Percentiles rank a stretch among this genome's conserved stretches.
Evolutionary conservation across 2,797 vertebrate species (phyloP).

Genomic region (Onychomys leucogaster): DNA sequence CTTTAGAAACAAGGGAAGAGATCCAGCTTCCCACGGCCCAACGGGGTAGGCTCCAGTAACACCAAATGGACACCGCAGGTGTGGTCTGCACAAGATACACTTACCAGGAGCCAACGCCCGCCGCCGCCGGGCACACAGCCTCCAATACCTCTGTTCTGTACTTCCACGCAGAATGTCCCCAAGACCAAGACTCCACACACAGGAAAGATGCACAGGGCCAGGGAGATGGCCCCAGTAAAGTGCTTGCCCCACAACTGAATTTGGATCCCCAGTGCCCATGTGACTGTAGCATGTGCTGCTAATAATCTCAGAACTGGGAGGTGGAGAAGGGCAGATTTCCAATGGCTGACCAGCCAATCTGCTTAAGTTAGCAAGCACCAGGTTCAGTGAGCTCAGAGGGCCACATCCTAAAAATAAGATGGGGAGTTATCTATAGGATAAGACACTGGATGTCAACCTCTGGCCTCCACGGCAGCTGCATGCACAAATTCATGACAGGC

Average conservation of each 20-base stretch:
- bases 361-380: not conserved
- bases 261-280: not conserved
- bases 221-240: too few relatives aligned
- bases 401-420: not conserved
- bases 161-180: not conserved
- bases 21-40: not conserved
- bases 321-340: not conserved
- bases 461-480: not conserved
- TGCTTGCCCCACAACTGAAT: not conserved
- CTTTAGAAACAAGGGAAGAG: not conserved
- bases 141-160: not conserved
- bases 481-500: not conserved
- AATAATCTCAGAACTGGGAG: not conserved
- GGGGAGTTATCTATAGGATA: not conserved
- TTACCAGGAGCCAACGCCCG: not conserved
- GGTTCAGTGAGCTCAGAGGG: not conserved
- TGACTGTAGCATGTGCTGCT: too few relatives aligned
- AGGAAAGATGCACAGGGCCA: not conserved
- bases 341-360: not conserved
- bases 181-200: not conserved
- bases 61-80: fast-evolving
- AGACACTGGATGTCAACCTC: not conserved
- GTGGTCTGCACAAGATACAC: too few relatives aligned
- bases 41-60: not conserved
- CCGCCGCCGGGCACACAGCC: too few relatives aligned